These are phyloP conservation scores for Drosophila subpulchrella DNA, from an alignment of 1,140 invertebrate genomes.

Conservation along the genomic window DNA sequence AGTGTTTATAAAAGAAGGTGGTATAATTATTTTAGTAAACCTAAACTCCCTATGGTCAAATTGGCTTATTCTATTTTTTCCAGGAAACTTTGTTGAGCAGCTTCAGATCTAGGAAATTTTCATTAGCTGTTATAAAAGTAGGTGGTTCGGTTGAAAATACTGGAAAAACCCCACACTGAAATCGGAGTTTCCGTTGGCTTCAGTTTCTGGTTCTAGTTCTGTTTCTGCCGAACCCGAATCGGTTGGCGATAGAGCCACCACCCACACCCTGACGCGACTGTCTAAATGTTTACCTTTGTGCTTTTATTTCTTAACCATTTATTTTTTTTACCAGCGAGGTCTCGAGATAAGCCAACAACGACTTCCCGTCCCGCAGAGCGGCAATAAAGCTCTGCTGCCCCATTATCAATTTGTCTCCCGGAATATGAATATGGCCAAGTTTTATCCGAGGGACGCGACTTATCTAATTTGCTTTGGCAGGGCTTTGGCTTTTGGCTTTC, in stretches of 20 bases:
- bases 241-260: not conserved
- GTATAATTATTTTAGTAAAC: too few relatives aligned
- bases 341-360: constrained; percentile 31
- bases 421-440: constrained; percentile 27
- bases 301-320: not conserved
- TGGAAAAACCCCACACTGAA: not conserved
- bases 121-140: not conserved
- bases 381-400: constrained; percentile 31
- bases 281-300: constrained; percentile 23
- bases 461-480: constrained; percentile 37
- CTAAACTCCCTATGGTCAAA: too few relatives aligned
- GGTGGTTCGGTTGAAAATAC: not conserved
- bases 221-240: not conserved
- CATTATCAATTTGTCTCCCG: constrained; percentile 39
- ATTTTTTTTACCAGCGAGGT: constrained; percentile 20
- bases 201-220: not conserved
- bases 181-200: not conserved
- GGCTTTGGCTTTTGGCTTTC: constrained; percentile 16
- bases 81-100: not conserved
- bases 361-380: constrained; percentile 40
- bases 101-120: not conserved
- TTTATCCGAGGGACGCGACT: constrained; percentile 11
- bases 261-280: not conserved
- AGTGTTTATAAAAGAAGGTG: too few relatives aligned
- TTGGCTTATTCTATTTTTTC: too few relatives aligned